Base-by-base conservation (phyloP, 2,113 vertebrate species). In the Galemys pyrenaicus region DNA sequence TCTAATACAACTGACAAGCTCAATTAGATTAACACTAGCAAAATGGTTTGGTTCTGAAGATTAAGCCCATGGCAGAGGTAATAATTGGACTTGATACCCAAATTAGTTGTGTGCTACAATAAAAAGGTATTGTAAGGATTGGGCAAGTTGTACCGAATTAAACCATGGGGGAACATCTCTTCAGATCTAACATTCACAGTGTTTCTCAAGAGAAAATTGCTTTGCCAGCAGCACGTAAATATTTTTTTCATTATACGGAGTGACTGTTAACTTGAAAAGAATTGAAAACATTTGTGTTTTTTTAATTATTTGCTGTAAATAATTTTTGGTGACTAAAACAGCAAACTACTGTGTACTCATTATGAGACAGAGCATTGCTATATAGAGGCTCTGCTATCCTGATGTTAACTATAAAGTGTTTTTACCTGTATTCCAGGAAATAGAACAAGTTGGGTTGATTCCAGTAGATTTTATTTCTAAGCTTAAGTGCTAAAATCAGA, bases 361-460 rank as follows among this genome's bases (percentile, higher is more conserved):
- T 95, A 7, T 86, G 81, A 92, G 73, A 82, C 16, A 77, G 44
- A 81, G 4, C 51, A 89, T 92, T 94, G 37, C 74, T 87, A 79
- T 67, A 44, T 49, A 80, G 35, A 84, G 87, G 54, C 89, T 96
- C 35, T 94, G 35, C 77, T 94, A 83, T 82, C 83, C n/a, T 94
- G 62, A 74, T 92, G 37, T 92, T 94, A 96, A 78, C 35, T 94
- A 24, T 78, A 84, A 89, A 78, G 54, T 41, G 13, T 74, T 94
- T 93, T 92, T 91, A 97, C 95, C 74, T 96, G 79, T 95, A 83
- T 91, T 96, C 74, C 60, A 92, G 89, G 86, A 96, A 96, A 92
- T 94, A 94, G 73, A 95, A 30, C 65, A 94, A 93, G 46, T 89
- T 96, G 89, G 87, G 49, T 89, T 89, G 75, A 91, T 96, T 91